Evolutionary conservation across 2,797 vertebrate species (phyloP).

Genomic region (Pachyuromys duprasi): DNA sequence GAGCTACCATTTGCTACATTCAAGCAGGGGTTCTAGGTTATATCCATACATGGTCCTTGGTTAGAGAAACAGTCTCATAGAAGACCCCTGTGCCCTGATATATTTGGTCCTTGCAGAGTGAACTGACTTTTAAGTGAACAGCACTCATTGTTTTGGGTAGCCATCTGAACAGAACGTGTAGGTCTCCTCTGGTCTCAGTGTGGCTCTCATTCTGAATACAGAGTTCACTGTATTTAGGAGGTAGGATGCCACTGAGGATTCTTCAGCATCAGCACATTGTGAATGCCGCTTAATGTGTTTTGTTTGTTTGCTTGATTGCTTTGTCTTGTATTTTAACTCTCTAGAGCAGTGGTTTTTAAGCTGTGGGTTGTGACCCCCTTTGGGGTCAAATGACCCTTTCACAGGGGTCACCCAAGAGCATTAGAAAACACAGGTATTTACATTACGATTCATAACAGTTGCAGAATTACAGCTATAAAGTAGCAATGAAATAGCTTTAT

Average conservation of each 20-base stretch:
- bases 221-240: neutral
- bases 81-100: too few species aligned
- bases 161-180: neutral
- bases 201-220: neutral
- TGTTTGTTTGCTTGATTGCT: neutral
- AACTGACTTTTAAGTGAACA: neutral
- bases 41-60: too few species aligned
- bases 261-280: neutral
- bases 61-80: too few species aligned
- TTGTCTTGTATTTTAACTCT: neutral
- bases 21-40: too few species aligned
- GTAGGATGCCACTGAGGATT: neutral
- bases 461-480: neutral
- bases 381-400: neutral
- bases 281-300: neutral
- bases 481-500: neutral
- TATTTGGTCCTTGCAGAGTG: too few species aligned
- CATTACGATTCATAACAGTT: neutral
- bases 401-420: neutral
- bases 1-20: too few species aligned
- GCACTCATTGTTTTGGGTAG: neutral
- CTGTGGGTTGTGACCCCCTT: too few species aligned
- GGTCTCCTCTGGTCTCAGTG: rapidly evolving
- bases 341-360: neutral
- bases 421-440: neutral